Evolutionary conservation across 2,113 vertebrate species (phyloP).

Genomic region (Amblyornis subalaris): DNA sequence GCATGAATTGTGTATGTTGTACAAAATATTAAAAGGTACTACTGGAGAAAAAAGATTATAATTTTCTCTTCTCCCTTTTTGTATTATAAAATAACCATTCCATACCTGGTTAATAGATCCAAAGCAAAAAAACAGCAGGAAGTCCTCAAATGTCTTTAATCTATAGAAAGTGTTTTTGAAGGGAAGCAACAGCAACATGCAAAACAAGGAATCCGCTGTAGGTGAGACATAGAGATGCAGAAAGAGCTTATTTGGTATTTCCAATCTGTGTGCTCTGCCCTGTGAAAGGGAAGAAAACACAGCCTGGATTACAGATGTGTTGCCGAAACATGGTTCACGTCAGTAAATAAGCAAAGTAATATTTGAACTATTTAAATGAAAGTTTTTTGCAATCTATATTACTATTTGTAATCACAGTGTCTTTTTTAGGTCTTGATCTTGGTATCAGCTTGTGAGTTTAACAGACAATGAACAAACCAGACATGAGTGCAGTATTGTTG

Average conservation of each 20-base stretch:
- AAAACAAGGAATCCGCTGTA: neutral
- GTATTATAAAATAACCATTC: neutral
- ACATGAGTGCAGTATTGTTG: neutral
- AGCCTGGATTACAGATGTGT: neutral
- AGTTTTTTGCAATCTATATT: neutral
- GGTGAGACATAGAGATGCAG: neutral
- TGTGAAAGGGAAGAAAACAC: fast-evolving
- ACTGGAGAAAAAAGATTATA: neutral
- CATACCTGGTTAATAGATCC: neutral
- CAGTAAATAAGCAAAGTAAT: neutral
- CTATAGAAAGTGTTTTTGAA: neutral
- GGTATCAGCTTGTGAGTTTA: fast-evolving
- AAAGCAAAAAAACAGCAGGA: neutral
- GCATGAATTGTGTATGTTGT: neutral
- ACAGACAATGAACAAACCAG: neutral
- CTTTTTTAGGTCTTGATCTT: neutral
- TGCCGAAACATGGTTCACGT: neutral
- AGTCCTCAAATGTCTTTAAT: neutral
- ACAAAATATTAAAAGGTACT: neutral
- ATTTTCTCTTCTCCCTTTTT: neutral
- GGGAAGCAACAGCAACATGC: neutral
- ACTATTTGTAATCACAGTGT: neutral
- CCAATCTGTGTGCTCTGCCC: neutral
- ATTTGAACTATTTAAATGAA: neutral
- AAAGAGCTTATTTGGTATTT: fast-evolving